Evolutionary conservation across 1,140 invertebrate species (phyloP), one percentile per base, ranked within the genome.

Genomic region (Cephus cinctus): DNA sequence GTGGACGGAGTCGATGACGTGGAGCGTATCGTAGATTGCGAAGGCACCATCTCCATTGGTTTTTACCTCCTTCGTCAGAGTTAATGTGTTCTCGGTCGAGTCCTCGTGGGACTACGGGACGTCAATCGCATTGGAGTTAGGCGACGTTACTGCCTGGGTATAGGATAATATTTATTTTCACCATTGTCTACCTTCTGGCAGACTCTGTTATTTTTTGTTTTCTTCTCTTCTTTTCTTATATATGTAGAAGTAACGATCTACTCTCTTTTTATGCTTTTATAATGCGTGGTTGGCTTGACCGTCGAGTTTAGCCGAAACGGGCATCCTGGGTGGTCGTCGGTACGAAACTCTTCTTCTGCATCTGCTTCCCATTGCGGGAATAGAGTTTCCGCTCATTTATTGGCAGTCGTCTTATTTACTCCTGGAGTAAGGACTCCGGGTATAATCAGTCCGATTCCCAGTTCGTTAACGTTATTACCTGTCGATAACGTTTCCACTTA

Each of bases 21-120:
- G 57, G 57, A 59, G 59, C 52, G 57, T 49, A 59, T 56, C 57
- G 56, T 50, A 57, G 56, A 51, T 58, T 48, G 43, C 52, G 45
- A 27, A 59, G 46, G 56, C 58, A 58, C 56, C 25, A 25, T n/a
- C 23, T 14, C 11, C n/a, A 38, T 14, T 5, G 22, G 14, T 18
- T 39, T 25, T 18, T 18, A 2, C 2, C 23, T 12, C 42, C 35
- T 30, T 15, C 3, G 36, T 38, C 12, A n/a, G 40, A 23, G 38
- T 42, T 50, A 45, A 43, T 32, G 47, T 53, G 22, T 49, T n/a
- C n/a, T n/a, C n/a, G n/a, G n/a, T n/a, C n/a, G n/a, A n/a, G n/a
- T n/a, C n/a, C n/a, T n/a, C n/a, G n/a, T n/a, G n/a, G n/a, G n/a
- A n/a, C n/a, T n/a, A n/a, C n/a, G n/a, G n/a, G n/a, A n/a, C n/a